Evolutionary conservation across 2,797 vertebrate genomes (phyloP).

Genomic region (Trachurus trachurus): DNA sequence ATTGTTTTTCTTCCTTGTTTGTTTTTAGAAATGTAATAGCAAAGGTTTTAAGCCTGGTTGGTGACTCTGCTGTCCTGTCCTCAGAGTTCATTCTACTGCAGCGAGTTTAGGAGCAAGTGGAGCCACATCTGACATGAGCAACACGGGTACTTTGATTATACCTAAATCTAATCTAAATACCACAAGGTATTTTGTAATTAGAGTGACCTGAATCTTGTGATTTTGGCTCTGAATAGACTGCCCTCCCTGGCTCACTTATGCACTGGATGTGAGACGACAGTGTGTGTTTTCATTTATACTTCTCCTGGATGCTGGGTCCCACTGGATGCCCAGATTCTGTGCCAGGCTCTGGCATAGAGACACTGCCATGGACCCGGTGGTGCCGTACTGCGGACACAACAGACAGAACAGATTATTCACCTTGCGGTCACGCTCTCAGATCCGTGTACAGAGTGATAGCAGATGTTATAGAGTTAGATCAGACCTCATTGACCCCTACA

Average conservation of each 20-base stretch:
- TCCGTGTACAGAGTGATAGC: slow-evolving; percentile 3
- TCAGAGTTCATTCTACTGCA: neutral
- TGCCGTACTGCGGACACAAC: slow-evolving; percentile 89
- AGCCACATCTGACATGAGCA: neutral
- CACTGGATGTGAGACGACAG: slow-evolving; percentile 3
- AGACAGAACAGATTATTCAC: slow-evolving; percentile 42
- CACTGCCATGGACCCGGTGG: slow-evolving; percentile 90
- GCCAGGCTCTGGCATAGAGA: slow-evolving; percentile 95
- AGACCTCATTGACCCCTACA: slow-evolving; percentile 99
- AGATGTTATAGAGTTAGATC: slow-evolving; percentile 27
- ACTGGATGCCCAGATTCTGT: slow-evolving; percentile 98
- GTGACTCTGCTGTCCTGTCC: neutral
- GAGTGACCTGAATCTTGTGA: neutral
- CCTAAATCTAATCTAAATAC: neutral
- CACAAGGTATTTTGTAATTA: neutral
- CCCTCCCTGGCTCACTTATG: neutral
- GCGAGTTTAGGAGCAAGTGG: neutral
- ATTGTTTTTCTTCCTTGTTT: neutral
- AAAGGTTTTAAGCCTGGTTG: neutral
- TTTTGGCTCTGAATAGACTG: neutral
- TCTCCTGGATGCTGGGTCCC: slow-evolving; percentile 93
- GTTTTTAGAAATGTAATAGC: neutral
- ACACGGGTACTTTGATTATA: neutral
- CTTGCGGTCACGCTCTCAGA: slow-evolving; percentile 12
- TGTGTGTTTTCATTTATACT: slow-evolving; percentile 84